Percentiles rank a stretch among this genome's conserved stretches.
Conservation (phyloP, 2,797 vertebrate genomes). For the Epinephelus awoara region DNA sequence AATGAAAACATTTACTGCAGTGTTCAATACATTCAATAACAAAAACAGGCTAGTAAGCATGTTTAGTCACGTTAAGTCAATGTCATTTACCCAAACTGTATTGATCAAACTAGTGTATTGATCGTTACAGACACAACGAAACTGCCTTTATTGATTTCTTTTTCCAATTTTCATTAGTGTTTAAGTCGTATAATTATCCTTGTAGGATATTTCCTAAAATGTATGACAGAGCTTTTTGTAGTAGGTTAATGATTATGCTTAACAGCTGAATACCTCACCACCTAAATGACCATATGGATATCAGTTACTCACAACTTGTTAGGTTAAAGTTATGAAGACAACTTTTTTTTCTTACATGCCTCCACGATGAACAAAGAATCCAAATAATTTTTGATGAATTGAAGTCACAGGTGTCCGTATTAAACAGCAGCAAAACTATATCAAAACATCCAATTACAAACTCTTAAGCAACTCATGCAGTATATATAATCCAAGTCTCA, state of each 20-base stretch:
- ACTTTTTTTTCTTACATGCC: too few relatives aligned
- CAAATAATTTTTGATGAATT: too few relatives aligned
- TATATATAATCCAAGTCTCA: too few relatives aligned
- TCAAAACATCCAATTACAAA: too few relatives aligned
- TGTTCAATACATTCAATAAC: conserved; percentile 42
- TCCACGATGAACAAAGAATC: too few relatives aligned
- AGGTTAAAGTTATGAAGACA: too few relatives aligned
- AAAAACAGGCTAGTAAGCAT: conserved; percentile 30
- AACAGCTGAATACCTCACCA: too few relatives aligned
- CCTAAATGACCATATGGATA: too few relatives aligned
- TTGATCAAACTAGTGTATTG: conserved; percentile 22
- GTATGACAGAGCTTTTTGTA: not conserved
- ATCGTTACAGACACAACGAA: conserved; percentile 20
- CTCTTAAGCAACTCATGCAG: too few relatives aligned
- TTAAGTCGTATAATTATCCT: not conserved
- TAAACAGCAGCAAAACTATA: too few relatives aligned
- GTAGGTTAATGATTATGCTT: not conserved
- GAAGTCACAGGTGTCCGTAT: too few relatives aligned
- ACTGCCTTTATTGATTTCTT: conserved; percentile 1
- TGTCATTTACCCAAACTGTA: conserved; percentile 32
- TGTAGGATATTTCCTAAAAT: not conserved
- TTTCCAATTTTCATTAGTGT: conserved; percentile 3
- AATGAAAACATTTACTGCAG: conserved; percentile 35
- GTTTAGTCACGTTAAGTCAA: conserved; percentile 44
- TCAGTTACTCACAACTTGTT: too few relatives aligned